Evolutionary conservation across 2,797 vertebrate genomes (phyloP), one percentile per base, ranked within the genome.

Genomic region (Ctenochaetus hawaiiensis): DNA sequence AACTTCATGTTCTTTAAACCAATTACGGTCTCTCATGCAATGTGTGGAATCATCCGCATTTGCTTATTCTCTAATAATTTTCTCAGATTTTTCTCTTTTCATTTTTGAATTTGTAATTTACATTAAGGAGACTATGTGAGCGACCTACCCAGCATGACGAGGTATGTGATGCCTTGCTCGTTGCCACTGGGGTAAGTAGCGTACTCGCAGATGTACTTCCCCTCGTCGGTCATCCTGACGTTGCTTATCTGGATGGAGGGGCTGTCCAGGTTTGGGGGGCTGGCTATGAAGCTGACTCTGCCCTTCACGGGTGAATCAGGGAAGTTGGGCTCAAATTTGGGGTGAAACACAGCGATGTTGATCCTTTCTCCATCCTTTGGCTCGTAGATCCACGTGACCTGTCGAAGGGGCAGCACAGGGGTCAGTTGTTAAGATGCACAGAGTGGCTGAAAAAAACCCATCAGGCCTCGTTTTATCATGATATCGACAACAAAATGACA

Each of bases 131-230:
- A 78, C 67, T 8, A 47, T 34, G 23, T 51, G 12, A 6, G 30
- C 16, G 72, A 82, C 76, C 26, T 85, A 98, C 97, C 96, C 34
- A 96, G 90, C 87, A 96, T 92, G 22, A 94, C 51, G 58, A 98
- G 90, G 6, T 83, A 78, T 6, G 96, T 97, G 81, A 91, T 82
- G 2, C 95, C 96, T 8, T 96, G 94, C 37, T 96, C 93, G 8
- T 96, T 96, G 44, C 97, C 97, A 0, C 84, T 87, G 9, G 97
- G 97, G 88, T 96, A 98, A 18, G 96, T 96, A 11, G 96, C 96
- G 2, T 96, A 97, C 65, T 97, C 96, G 54, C 97, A 98, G 78
- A 94, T 92, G 77, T 97, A 98, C 44, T 90, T 94, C 37, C 96
- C 97, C 76, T 97, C 96, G 0, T 98, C 97, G 0, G 80, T 90